Conservation (phyloP, 1,140 invertebrate species). For the Fopius arisanus region DNA sequence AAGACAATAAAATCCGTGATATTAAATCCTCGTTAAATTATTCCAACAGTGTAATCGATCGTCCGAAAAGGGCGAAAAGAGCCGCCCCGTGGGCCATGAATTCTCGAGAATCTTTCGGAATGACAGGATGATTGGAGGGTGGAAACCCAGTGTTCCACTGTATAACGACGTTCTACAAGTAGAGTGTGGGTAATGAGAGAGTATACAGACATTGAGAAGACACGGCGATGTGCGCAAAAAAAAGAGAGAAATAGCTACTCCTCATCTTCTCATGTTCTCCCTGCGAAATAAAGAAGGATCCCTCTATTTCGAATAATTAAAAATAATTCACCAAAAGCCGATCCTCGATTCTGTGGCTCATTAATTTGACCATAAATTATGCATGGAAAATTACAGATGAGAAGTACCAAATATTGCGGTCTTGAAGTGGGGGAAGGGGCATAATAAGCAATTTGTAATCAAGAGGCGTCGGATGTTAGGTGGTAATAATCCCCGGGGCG, state of each 20-base stretch:
- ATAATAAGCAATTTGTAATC: constrained; percentile 67
- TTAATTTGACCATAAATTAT: constrained; percentile 66
- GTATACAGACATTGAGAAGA: constrained; percentile 14
- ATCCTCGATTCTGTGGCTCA: constrained; percentile 43
- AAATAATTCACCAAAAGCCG: constrained; percentile 60
- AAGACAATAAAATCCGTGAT: too few species aligned
- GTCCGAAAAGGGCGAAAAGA: constrained; percentile 18
- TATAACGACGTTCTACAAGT: constrained; percentile 27
- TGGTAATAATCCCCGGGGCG: constrained; percentile 49
- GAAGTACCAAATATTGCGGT: constrained; percentile 55
- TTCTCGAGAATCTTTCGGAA: constrained; percentile 36
- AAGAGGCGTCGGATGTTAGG: constrained; percentile 58
- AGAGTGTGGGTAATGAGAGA: constrained; percentile 32
- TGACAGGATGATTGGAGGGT: constrained; percentile 41
- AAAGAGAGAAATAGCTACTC: background rate
- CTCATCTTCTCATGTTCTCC: background rate
- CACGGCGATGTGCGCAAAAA: background rate
- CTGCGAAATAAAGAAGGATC: constrained; percentile 13
- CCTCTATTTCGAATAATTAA: constrained; percentile 59
- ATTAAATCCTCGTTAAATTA: constrained; percentile 26
- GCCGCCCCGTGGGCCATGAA: constrained; percentile 32
- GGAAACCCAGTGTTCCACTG: constrained; percentile 18
- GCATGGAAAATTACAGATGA: constrained; percentile 63
- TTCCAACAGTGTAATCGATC: constrained; percentile 30
- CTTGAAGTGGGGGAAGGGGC: constrained; percentile 20